phyloP scores from a whole-genome alignment of 2,113 vertebrate genomes.

The Phaethon lepturus region DNA sequence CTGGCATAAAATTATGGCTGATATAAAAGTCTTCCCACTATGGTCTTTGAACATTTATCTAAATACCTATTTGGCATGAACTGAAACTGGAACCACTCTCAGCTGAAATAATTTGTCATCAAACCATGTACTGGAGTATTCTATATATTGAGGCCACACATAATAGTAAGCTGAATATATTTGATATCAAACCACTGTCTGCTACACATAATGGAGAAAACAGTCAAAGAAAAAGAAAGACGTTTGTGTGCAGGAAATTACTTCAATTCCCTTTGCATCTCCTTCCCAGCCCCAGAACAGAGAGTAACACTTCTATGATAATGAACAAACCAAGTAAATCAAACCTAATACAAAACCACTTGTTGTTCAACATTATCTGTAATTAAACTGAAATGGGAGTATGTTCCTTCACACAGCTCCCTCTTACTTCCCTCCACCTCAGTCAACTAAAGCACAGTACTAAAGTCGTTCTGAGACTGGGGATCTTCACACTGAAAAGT shows the following conservation, averaged over 20 bases:
- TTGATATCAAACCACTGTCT: background rate
- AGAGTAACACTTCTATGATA: background rate
- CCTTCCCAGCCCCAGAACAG: background rate
- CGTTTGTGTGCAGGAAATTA: background rate
- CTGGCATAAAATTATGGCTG: background rate
- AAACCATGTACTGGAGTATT: background rate
- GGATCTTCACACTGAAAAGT: background rate
- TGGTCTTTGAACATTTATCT: background rate
- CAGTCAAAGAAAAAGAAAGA: background rate
- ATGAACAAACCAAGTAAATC: slow-evolving; percentile 28
- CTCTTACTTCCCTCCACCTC: background rate
- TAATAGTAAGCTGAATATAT: background rate
- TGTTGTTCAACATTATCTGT: background rate
- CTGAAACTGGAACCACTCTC: background rate
- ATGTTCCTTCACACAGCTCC: background rate
- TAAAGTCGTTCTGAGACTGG: background rate
- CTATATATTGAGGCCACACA: background rate
- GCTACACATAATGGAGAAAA: background rate
- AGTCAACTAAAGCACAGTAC: background rate
- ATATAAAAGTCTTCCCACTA: background rate
- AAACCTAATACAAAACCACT: background rate
- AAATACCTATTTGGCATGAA: background rate
- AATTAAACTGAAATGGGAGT: slow-evolving; percentile 50
- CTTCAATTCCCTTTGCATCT: background rate
- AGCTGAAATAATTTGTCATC: background rate